Evolutionary conservation across 30 jellyfish, hydroid and myxozoan species (phyloP).

Genomic region (Hydra vulgaris): DNA sequence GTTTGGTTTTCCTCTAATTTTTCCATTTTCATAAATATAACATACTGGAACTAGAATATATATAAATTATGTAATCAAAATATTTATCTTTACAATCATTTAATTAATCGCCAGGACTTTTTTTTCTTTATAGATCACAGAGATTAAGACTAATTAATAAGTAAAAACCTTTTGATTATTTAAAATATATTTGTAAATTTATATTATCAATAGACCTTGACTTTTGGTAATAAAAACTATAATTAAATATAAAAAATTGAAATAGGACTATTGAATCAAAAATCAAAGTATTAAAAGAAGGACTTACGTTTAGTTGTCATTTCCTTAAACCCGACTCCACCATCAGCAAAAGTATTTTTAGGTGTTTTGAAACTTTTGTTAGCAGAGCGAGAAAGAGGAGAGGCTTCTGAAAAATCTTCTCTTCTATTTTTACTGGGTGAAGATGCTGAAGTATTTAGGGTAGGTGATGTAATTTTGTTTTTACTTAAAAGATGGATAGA

Average conservation of each 20-base stretch:
- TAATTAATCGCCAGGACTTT: background rate
- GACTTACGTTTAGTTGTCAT: background rate
- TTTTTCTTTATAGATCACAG: background rate
- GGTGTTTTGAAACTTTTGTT: background rate
- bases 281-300: background rate
- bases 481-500: background rate
- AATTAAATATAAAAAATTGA: background rate
- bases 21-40: slow-evolving; percentile 2
- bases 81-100: background rate
- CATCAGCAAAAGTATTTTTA: background rate
- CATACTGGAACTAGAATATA: slow-evolving; percentile 1
- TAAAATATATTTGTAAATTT: background rate
- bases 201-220: background rate
- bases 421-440: background rate
- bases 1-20: background rate
- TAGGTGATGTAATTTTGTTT: too few species aligned
- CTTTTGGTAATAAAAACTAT: background rate
- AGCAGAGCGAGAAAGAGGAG: background rate
- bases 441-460: too few species aligned
- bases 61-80: background rate
- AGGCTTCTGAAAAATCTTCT: background rate
- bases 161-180: background rate
- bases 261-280: background rate
- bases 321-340: background rate
- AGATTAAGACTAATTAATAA: background rate